Conservation (phyloP, 2,797 vertebrate species). For the Brachyrhaphis roseni region DNA sequence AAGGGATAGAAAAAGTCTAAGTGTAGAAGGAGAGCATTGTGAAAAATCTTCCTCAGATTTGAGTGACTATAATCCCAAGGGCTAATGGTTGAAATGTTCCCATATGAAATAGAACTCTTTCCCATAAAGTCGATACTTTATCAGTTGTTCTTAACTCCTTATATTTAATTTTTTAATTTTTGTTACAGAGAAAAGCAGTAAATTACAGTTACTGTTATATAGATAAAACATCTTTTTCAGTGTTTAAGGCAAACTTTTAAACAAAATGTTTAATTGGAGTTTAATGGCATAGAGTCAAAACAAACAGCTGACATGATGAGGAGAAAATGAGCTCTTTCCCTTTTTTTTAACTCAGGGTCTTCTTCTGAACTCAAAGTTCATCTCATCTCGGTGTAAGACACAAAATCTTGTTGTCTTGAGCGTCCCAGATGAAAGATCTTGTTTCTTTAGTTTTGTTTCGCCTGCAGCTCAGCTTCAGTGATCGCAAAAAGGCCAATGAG, state of each 20-base stretch:
- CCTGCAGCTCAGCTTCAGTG: slow-evolving; percentile 19
- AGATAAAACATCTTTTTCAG: not conserved
- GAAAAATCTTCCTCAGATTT: not conserved
- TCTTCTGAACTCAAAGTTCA: not conserved
- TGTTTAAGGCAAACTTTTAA: not conserved
- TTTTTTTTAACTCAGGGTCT: not conserved
- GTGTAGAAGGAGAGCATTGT: not conserved
- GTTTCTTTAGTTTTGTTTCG: not conserved
- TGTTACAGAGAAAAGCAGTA: not conserved
- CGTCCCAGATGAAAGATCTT: slow-evolving; percentile 3
- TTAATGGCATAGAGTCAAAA: not conserved
- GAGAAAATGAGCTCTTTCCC: not conserved
- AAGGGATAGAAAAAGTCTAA: not conserved
- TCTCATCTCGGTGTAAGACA: not conserved
- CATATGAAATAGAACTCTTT: not conserved
- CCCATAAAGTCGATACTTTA: not conserved
- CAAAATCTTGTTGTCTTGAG: not conserved
- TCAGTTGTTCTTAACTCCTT: not conserved
- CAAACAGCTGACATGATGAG: not conserved
- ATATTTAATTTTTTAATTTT: not conserved
- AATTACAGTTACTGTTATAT: not conserved
- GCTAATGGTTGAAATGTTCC: not conserved
- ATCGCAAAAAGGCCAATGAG: slow-evolving; percentile 17
- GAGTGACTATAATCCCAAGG: not conserved
- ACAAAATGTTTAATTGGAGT: not conserved